These are phyloP conservation scores for Penaeus chinensis DNA, from an alignment of 1,140 invertebrate genomes.

Conservation along the genomic window DNA sequence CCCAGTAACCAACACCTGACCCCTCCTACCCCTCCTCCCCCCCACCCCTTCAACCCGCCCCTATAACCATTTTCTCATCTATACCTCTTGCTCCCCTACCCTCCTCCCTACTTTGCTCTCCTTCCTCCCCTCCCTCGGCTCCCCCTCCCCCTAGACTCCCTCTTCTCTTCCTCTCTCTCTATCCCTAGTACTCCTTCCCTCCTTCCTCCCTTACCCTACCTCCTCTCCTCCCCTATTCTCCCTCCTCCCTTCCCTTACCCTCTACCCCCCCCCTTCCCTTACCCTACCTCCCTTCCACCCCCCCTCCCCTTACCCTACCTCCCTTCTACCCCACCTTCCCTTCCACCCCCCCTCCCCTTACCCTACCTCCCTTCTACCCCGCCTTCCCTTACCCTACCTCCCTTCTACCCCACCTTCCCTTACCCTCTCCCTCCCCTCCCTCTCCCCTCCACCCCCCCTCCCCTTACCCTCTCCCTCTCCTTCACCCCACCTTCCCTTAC, in stretches of 20 bases:
- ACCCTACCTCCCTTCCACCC: too few species aligned
- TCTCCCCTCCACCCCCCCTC: too few species aligned
- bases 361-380: not conserved
- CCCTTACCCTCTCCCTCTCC: not conserved
- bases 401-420: not conserved
- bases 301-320: not conserved
- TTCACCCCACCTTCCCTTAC: not conserved
- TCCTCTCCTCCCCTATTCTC: constrained; percentile 6
- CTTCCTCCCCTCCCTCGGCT: not conserved
- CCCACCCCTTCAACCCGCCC: not conserved
- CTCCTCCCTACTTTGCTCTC: too few species aligned
- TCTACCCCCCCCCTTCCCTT: too few species aligned
- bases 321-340: not conserved
- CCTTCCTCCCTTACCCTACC: not conserved
- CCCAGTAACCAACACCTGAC: too few species aligned
- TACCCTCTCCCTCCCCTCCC: too few species aligned
- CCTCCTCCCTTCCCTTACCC: not conserved
- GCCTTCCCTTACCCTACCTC: too few species aligned
- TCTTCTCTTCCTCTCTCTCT: not conserved
- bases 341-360: not conserved
- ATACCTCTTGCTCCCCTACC: too few species aligned
- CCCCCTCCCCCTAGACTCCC: not conserved
- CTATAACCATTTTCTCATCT: constrained; percentile 1
- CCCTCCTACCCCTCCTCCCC: too few species aligned
- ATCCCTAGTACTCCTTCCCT: not conserved